Evolutionary conservation across 2,888 invertebrate genomes (phyloP), one percentile per base, ranked within the genome.

Genomic region (Palloptera scutellata): DNA sequence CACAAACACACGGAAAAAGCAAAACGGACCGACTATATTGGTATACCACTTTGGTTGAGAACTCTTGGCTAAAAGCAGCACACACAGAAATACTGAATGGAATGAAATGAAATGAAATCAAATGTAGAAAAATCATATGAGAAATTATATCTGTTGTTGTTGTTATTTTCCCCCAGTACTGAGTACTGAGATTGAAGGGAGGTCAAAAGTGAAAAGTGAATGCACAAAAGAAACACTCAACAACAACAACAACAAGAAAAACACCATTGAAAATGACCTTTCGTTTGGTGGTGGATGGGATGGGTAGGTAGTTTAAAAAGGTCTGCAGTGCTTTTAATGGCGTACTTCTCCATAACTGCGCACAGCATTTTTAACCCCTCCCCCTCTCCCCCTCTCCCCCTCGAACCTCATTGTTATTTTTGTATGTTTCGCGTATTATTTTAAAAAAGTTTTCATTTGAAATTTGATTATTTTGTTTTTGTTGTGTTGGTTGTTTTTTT

Each of bases 191-290:
- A 30, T 2, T 30, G 30, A 30, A 30, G 30, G 30, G 30, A 30
- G 30, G 30, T 30, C 30, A 6, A 6, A 2, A 30, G 30, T 30
- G 30, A 30, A 6, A 30, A 30, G 30, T n/a, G n/a, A 30, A 6
- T 30, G 30, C 30, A 30, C 6, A 30, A 30, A 30, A 30, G 30
- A 30, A 30, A 30, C 30, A n/a, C n/a, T n/a, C n/a, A n/a, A n/a
- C n/a, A n/a, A n/a, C n/a, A n/a, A n/a, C n/a, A n/a, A n/a, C n/a
- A n/a, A n/a, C n/a, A n/a, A n/a, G 30, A 30, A 30, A 30, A 30
- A 30, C 30, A 30, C 30, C 30, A 30, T 30, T 30, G 60, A 64
- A 76, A 79, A 77, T 80, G 76, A 79, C 80, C 80, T 79, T 80
- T 76, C 75, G n/a, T 17, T 51, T 45, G 30, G 30, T 30, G 30